Base-by-base conservation (phyloP, 2,888 invertebrate species). In the Watsonalla cultraria region DNA sequence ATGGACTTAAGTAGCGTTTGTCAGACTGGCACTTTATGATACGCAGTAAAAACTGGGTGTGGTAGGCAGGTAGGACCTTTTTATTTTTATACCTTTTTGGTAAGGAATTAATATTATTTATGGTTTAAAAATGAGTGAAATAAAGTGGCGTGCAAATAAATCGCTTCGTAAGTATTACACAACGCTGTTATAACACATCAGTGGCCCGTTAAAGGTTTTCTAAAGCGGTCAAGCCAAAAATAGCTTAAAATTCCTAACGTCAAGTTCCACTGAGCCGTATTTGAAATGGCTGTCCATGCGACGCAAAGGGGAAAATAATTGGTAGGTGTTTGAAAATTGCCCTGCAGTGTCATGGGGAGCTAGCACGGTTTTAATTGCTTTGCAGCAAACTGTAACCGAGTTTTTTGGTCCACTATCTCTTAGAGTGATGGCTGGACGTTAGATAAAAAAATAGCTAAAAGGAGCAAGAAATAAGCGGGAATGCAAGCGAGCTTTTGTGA, bases 191-290 rank as follows among this genome's bases (percentile, higher is more conserved):
- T 62, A 66, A 55, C 71, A 70, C 68, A 64, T 78, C 78, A 75
- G 62, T 72, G 76, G 66, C 55, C 70, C 61, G 68, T 68, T 72
- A 68, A 76, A 72, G 71, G 71, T 55, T 66, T 64, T 64, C 53
- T 13, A 57, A 65, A 65, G 68, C 76, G 77, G 75, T 75, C 75
- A 78, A 74, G 68, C 66, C 60, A 72, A 79, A 80, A 80, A 82
- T 80, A 80, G 72, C 73, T 67, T 63, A 65, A 78, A 81, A 78
- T 74, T 75, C 72, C 72, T 64, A 64, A 74, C 72, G 66, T 78
- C 70, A 68, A 74, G 70, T 74, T 76, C 70, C 71, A 65, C 65
- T 76, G 71, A 67, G 55, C 71, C 74, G 69, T 78, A 73, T 74
- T 77, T 72, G 76, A 78, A 82, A 74, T 68, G 72, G 70, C 65